phyloP scores from a whole-genome alignment of 2,888 invertebrate genomes.

The Hypsopygia costalis region DNA sequence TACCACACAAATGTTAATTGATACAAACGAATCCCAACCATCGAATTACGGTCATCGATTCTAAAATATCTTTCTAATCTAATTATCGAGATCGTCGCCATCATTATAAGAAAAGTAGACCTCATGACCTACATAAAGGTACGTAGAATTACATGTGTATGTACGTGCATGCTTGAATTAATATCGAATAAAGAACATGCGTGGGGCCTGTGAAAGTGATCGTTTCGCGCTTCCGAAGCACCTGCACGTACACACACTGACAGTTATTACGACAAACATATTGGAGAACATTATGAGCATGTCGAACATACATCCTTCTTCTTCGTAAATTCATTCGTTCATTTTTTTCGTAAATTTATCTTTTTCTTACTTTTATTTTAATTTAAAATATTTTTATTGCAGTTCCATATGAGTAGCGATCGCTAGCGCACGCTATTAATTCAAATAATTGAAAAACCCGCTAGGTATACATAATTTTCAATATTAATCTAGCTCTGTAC shows the following conservation, averaged over 20 bases:
- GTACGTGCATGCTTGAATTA: conserved; percentile 20
- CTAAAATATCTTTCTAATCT: neutral
- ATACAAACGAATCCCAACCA: neutral
- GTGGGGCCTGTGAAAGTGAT: conserved; percentile 29
- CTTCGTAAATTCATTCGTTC: too few relatives aligned
- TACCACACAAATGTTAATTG: too few relatives aligned
- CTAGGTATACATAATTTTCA: too few relatives aligned
- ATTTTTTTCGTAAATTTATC: too few relatives aligned
- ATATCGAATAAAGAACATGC: conserved; percentile 5
- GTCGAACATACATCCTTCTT: too few relatives aligned
- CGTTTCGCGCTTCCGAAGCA: conserved; percentile 25
- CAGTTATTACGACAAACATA: neutral
- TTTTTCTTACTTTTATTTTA: too few relatives aligned
- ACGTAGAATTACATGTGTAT: conserved; percentile 13
- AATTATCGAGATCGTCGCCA: neutral
- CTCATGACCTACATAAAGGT: conserved; percentile 19
- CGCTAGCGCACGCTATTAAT: too few relatives aligned
- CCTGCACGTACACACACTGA: conserved; percentile 15
- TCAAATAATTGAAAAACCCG: too few relatives aligned
- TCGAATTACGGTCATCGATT: neutral
- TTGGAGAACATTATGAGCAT: neutral
- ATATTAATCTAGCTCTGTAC: too few relatives aligned
- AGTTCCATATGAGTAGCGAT: too few relatives aligned
- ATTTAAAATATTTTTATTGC: too few relatives aligned
- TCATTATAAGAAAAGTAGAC: neutral